These are phyloP conservation scores for Pogoniulus pusillus DNA, from an alignment of 2,797 vertebrate genomes.

Conservation along the genomic window DNA sequence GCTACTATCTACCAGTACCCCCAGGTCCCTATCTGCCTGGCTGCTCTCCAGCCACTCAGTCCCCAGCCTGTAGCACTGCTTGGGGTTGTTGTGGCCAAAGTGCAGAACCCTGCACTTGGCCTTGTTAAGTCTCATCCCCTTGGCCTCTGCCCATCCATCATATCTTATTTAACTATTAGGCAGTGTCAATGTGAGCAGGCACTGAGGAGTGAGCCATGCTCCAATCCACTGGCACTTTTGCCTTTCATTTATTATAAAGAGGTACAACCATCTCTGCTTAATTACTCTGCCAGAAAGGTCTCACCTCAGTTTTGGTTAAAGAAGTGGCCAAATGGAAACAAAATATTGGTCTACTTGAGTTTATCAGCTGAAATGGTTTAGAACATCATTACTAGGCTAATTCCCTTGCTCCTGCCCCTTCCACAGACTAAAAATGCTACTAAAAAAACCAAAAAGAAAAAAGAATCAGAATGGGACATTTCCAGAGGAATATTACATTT, in stretches of 20 bases:
- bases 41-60: no score
- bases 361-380: conserved; percentile 38
- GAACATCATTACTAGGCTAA: neutral
- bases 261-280: neutral
- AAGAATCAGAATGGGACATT: neutral
- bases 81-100: no score
- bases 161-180: neutral
- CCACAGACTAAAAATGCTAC: neutral
- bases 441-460: neutral
- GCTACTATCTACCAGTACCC: no score
- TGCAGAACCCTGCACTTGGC: no score
- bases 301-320: neutral
- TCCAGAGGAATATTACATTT: conserved; percentile 54
- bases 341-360: neutral
- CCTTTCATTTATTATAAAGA: neutral
- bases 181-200: neutral
- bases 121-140: no score
- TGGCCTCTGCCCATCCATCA: no score
- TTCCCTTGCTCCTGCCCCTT: neutral
- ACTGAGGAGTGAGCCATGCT: neutral
- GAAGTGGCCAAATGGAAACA: neutral
- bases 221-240: neutral
- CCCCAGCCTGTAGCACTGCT: no score
- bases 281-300: neutral
- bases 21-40: no score